A percentile compares a stretch with the other conserved stretches of the same genome.
phyloP scores from a whole-genome alignment of 2,888 invertebrate species.

The Drosophila testacea region DNA sequence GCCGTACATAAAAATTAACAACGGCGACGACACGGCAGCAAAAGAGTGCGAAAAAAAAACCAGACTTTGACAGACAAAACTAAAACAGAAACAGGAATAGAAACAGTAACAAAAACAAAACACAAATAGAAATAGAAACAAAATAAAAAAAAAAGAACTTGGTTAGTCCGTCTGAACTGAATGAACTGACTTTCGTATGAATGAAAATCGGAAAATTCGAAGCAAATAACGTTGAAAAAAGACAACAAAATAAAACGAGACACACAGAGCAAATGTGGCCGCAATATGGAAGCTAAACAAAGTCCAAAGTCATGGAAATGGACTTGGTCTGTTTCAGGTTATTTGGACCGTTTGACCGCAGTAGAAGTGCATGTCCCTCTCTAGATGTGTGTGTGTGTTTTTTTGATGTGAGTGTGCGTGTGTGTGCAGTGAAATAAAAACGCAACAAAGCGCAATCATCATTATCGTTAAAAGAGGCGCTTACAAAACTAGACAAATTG shows the following conservation, averaged over 20 bases:
- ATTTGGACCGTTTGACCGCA: constrained; percentile 46
- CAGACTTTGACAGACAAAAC: constrained; percentile 48
- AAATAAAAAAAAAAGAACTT: constrained; percentile 28
- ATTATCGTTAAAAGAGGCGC: constrained; percentile 81
- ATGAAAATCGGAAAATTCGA: constrained; percentile 72
- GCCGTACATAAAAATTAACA: constrained; percentile 73
- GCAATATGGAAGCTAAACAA: constrained; percentile 46
- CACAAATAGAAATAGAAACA: constrained; percentile 42
- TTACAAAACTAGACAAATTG: constrained; percentile 82
- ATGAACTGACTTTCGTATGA: constrained; percentile 54
- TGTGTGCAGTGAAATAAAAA: constrained; percentile 73
- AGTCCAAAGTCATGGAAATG: constrained; percentile 33
- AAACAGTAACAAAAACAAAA: constrained; percentile 20
- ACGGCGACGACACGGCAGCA: constrained; percentile 72
- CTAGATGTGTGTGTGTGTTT: constrained; percentile 28
- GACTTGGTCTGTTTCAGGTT: constrained; percentile 38
- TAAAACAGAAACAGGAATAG: constrained; percentile 14
- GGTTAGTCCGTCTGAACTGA: constrained; percentile 39
- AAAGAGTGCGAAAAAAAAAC: constrained; percentile 56
- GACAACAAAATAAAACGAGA: constrained; percentile 1
- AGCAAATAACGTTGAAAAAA: constrained; percentile 55
- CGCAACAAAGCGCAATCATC: constrained; percentile 81
- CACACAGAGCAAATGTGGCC: constrained; percentile 31
- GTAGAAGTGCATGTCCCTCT: constrained; percentile 30
- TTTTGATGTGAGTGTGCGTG: constrained; percentile 20